Evolutionary conservation across 2,888 invertebrate species (phyloP), one percentile per base, ranked within the genome.

Genomic region (Caprella mutica): DNA sequence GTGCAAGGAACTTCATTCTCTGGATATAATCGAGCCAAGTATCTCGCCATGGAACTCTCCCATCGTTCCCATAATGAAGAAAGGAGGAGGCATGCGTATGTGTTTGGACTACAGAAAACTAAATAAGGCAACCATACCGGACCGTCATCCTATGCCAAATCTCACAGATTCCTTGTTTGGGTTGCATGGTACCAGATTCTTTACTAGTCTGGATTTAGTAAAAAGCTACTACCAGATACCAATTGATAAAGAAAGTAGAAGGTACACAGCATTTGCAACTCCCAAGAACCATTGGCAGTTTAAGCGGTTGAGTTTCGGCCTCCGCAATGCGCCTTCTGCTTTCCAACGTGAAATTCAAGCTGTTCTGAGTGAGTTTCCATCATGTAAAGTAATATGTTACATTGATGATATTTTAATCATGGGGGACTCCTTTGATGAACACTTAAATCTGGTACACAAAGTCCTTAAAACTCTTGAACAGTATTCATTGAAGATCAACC

Each of bases 151-250:
- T 23, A 43, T 21, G 9, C 43, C 43, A 3, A 8, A 50, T 21
- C 5, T 30, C 19, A 4, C 33, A 9, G 29, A 50, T 50, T 50
- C 50, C 19, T 29, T 50, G 14, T 50, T 50, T 50, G 50, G 50
- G 2, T 33, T 50, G 4, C 50, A 30, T 33, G 50, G 50, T 19
- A 33, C 33, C 17, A 50, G 33, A 29, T 30, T 26, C n/a, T 50
- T 50, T n/a, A 50, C 50, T 19, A 50, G 33, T 21, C 29, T 50
- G 29, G 50, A 50, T 21, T 21, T 50, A 3, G 50, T 43, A n/a
- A 14, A 26, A 5, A 17, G 43, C 8, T 40, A 19, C 21, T 40
- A 40, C n/a, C 40, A 40, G 21, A 40, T 40, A n/a, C 40, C 40
- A 9, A 23, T 21, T 8, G 43, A 43, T 43, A 26, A 43, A 5